A percentile compares a stretch with the other conserved stretches of the same genome.
Conservation (phyloP, 2,888 invertebrate species). For the Caenorhabditis becei region DNA sequence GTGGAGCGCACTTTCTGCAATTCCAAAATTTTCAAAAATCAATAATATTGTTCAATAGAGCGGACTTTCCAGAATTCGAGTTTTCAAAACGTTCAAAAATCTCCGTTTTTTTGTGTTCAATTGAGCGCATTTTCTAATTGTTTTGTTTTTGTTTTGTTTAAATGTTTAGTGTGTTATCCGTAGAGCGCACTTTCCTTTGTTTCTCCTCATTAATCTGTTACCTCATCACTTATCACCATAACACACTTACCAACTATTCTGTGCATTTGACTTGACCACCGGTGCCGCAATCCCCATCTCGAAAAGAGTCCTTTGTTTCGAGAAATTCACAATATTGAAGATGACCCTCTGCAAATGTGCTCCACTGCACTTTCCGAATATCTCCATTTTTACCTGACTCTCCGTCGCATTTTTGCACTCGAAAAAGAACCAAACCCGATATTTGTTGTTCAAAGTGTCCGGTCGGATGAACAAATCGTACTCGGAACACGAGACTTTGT, state of each 20-base stretch:
- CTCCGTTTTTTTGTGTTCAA: not conserved
- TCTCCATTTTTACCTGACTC: slow-evolving; percentile 64
- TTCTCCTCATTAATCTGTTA: too few species aligned
- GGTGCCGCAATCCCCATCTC: slow-evolving; percentile 92
- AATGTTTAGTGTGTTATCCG: too few species aligned
- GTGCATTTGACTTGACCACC: slow-evolving; percentile 88
- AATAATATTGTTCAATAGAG: too few species aligned
- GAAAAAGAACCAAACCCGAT: slow-evolving; percentile 97
- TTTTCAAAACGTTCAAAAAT: too few species aligned
- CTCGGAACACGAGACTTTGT: slow-evolving; percentile 84
- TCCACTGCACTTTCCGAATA: not conserved
- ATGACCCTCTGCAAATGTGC: slow-evolving; percentile 89
- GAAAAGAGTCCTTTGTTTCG: slow-evolving; percentile 92
- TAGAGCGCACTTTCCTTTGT: too few species aligned
- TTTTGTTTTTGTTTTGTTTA: not conserved
- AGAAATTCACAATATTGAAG: slow-evolving; percentile 97
- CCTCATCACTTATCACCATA: too few species aligned
- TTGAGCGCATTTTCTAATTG: too few species aligned
- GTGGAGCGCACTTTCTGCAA: too few species aligned
- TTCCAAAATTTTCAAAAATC: too few species aligned
- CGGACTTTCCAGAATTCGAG: too few species aligned
- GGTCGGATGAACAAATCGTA: slow-evolving; percentile 97
- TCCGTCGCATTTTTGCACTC: slow-evolving; percentile 84
- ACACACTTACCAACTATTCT: slow-evolving; percentile 90
- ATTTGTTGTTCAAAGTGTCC: slow-evolving; percentile 94